phyloP scores from a whole-genome alignment of 1,140 invertebrate species.

The Pteromalus puparum region DNA sequence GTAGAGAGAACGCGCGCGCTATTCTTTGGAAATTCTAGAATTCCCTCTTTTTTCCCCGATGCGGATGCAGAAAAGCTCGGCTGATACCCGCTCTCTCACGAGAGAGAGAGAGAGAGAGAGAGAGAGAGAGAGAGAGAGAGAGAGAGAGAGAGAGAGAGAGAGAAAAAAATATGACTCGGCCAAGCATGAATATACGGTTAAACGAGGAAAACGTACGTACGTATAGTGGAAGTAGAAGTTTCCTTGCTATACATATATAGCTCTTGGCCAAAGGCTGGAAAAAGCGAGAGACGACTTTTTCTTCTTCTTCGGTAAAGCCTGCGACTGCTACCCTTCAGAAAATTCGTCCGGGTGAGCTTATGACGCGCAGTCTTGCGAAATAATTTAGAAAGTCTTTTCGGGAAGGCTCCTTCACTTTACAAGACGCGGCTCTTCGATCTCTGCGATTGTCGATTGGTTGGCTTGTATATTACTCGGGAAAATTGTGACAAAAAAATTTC shows the following conservation, averaged over 20 bases:
- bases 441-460: too few species aligned
- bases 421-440: too few species aligned
- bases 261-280: background rate
- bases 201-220: background rate
- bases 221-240: background rate
- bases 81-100: background rate
- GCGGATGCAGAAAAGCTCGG: background rate
- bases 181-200: background rate
- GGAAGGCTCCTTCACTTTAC: too few species aligned
- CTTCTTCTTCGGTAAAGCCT: background rate
- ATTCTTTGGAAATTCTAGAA: background rate
- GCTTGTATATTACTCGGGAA: too few species aligned
- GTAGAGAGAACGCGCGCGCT: background rate
- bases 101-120: too few species aligned
- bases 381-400: background rate
- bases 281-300: background rate
- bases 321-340: background rate
- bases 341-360: background rate
- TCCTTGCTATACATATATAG: background rate
- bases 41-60: background rate
- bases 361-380: constrained; percentile 13
- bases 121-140: too few species aligned
- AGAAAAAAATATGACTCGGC: background rate
- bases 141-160: too few species aligned
- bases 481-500: too few species aligned